A percentile compares a stretch with the other conserved stretches of the same genome.
Evolutionary conservation across 2,888 invertebrate genomes (phyloP).

Genomic region (Orthosia cruda): DNA sequence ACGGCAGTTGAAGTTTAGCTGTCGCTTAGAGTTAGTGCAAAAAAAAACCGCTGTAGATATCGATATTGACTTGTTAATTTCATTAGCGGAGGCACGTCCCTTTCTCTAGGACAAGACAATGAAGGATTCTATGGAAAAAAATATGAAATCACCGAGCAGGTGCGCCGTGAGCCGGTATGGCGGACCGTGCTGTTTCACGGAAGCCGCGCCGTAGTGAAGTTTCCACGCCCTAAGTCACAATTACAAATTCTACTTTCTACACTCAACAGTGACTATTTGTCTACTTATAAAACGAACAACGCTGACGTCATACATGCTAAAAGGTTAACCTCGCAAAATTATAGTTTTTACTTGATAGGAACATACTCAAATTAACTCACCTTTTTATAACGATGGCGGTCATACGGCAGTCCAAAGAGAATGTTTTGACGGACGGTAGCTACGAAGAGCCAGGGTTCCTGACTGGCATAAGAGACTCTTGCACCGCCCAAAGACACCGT

Average conservation of each 20-base stretch:
- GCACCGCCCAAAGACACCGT: conserved; percentile 92
- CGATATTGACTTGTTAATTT: conserved; percentile 9
- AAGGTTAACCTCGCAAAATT: not conserved
- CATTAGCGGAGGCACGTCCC: conserved; percentile 25
- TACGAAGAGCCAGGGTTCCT: conserved; percentile 95
- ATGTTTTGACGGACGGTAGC: conserved; percentile 95
- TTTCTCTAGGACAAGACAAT: conserved; percentile 13
- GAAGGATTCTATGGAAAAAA: conserved; percentile 26
- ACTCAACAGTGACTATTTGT: too few species aligned
- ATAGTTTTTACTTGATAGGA: not conserved
- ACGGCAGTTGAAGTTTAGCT: too few species aligned
- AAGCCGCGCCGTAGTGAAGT: too few species aligned
- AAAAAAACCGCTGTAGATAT: not conserved
- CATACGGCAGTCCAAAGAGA: conserved; percentile 94
- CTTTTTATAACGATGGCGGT: conserved; percentile 89
- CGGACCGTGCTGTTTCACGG: too few species aligned
- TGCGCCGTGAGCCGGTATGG: too few species aligned
- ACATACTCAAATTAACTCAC: conserved; percentile 70
- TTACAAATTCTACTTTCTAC: too few species aligned
- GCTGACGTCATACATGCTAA: not conserved
- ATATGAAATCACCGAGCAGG: not conserved
- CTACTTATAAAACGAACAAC: not conserved
- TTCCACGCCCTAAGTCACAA: too few species aligned
- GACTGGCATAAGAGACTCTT: conserved; percentile 94
- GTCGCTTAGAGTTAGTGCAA: too few species aligned